Evolutionary conservation across 2,797 vertebrate species (phyloP).

Genomic region (Cirrhinus molitorella): DNA sequence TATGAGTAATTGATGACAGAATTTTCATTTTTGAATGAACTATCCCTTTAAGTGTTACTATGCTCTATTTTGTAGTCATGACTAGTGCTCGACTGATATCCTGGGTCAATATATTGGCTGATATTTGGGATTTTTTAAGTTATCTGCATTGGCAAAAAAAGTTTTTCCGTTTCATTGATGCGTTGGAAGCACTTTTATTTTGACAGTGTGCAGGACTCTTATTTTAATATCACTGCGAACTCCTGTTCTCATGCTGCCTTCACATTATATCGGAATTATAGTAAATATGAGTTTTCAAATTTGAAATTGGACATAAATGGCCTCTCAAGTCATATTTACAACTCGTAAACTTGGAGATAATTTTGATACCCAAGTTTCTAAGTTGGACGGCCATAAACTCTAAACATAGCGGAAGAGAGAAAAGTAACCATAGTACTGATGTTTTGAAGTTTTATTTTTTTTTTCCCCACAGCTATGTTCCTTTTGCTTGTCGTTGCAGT

Average conservation of each 20-base stretch:
- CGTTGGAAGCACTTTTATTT: too few relatives aligned
- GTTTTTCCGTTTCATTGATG: not conserved
- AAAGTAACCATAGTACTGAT: not conserved
- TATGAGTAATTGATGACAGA: too few relatives aligned
- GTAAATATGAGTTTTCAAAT: not conserved
- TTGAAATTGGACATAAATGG: not conserved
- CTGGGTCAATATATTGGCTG: not conserved
- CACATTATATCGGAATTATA: too few relatives aligned
- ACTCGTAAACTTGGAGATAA: not conserved
- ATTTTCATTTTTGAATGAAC: too few relatives aligned
- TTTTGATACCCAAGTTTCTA: not conserved
- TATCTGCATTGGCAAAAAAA: not conserved
- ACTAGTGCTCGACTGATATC: not conserved
- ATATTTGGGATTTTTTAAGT: not conserved
- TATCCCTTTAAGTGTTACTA: not conserved
- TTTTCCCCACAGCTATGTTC: not conserved
- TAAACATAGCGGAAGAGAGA: not conserved
- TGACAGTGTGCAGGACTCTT: not conserved
- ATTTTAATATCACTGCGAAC: not conserved
- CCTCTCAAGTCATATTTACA: not conserved
- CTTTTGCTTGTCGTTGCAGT: not conserved
- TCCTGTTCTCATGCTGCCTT: too few relatives aligned
- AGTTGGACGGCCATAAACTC: not conserved
- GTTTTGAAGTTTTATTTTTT: not conserved
- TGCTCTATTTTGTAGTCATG: not conserved